Evolutionary conservation across 2,888 invertebrate species (phyloP), one percentile per base, ranked within the genome.

Genomic region (Caenorhabditis sulstoni): DNA sequence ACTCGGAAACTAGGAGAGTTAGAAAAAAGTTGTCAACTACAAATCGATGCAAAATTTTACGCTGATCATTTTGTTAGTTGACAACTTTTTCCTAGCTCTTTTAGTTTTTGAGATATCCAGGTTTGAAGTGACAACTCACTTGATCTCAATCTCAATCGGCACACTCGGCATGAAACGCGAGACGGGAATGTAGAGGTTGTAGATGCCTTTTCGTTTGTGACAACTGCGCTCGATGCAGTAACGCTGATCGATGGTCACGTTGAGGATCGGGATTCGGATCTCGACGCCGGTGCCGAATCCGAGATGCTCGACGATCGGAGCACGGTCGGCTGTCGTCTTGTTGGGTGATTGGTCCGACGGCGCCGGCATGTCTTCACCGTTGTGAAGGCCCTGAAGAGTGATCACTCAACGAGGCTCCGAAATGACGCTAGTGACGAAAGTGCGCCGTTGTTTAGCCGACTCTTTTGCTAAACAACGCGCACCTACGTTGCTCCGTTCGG

Each of bases 161-260:
- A 81, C 70, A 29, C 88, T 87, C 0, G 84, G 83, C 70, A 85
- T 67, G 57, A 75, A 84, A 39, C 81, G 77, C 8, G 88, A 87
- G 20, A 89, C 78, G 16, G 89, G 89, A 8, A 89, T 79, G 74
- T 83, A 89, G 52, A 88, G 68, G 58, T 84, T 85, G 83, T 81
- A 89, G 49, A 83, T 75, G n/a, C 89, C 88, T n/a, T 71, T 59
- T 16, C 80, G 73, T 23, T 78, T 75, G 50, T 78, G 82, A 68
- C 89, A 90, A 41, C 86, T 85, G 9, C 59, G 55, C 49, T 81
- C 80, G n/a, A 77, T 50, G 50, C 86, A 86, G 65, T 86, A 89
- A 12, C 86, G 77, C 59, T 81, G 78, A 75, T 89, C 88, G 44
- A 89, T 55, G 1, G 87, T 87, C 16, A 84, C 81, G 74, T 90